These are phyloP conservation scores for Didymodactylos carnosus DNA, from an alignment of 2,888 invertebrate species.

Conservation along the genomic window DNA sequence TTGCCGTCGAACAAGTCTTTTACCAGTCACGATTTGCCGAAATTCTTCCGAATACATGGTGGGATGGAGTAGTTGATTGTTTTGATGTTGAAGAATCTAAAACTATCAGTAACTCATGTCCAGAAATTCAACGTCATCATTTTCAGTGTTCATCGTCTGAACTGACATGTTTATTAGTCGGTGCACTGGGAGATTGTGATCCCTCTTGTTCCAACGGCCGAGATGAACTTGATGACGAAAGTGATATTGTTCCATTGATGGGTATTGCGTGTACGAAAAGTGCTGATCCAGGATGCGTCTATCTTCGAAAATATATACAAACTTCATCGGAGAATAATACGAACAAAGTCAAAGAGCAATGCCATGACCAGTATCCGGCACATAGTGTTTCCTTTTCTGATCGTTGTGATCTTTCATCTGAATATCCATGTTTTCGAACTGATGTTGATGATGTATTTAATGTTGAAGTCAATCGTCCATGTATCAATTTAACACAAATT, in stretches of 20 bases:
- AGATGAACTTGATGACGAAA: not conserved
- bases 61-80: not conserved
- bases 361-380: not conserved
- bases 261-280: not conserved
- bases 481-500: not conserved
- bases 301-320: not conserved
- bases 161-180: not conserved
- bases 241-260: not conserved
- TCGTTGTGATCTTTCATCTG: not conserved
- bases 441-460: not conserved
- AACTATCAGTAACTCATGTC: not conserved
- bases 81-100: not conserved
- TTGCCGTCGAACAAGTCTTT: not conserved
- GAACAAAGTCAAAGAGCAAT: not conserved
- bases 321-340: not conserved
- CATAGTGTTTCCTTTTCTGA: not conserved
- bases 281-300: not conserved
- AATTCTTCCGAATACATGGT: not conserved
- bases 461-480: not conserved
- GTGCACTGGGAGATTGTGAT: not conserved
- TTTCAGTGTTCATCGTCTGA: not conserved
- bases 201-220: not conserved
- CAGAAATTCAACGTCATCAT: not conserved
- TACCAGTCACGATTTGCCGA: not conserved
- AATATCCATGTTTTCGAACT: not conserved